Evolutionary conservation across 2,888 invertebrate species (phyloP), one percentile per base, ranked within the genome.

Genomic region (Xylota segnis): DNA sequence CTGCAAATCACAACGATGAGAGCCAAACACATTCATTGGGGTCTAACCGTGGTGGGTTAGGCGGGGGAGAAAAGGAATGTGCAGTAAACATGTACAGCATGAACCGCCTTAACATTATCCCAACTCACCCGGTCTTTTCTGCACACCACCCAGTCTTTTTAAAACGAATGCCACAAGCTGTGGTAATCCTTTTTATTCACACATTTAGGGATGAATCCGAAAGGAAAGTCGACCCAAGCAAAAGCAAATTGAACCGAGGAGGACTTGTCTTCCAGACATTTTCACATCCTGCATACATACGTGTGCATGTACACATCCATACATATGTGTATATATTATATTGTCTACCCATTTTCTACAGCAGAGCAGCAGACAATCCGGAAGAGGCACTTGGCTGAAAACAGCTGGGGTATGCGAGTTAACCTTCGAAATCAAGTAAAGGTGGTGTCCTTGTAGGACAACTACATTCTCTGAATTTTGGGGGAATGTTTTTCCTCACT

Each of bases 121-220:
- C 61, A 76, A 61, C 72, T 56, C 70, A 70, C 68, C 45, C 52
- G 45, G 43, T 61, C 16, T 27, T 16, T 52, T 52, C 56, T 7
- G 54, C 40, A 71, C 47, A 71, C 52, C 37, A 65, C 52, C 78
- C 56, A 71, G 37, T 27, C 68, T 37, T 68, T 83, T 87, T 76
- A 47, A 58, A 77, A 82, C 72, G 72, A 86, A 76, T 76, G 71
- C 87, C 87, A 83, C 74, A 87, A 87, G 83, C 87, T 78, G 72
- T 87, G 87, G 83, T 87, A 87, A 87, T 87, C 87, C 87, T 78
- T 87, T 87, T 83, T 87, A 87, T 87, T 83, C 87, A 87, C 87
- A 87, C 87, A 87, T 87, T 82, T 83, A 77, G 83, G 83, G 77
- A 78, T 83, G 78, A 83, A 70, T 77, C 83, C 74, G 59, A 78